Evolutionary conservation across 2,888 invertebrate genomes (phyloP), one percentile per base, ranked within the genome.

Genomic region (Dasysyrphus albostriatus): DNA sequence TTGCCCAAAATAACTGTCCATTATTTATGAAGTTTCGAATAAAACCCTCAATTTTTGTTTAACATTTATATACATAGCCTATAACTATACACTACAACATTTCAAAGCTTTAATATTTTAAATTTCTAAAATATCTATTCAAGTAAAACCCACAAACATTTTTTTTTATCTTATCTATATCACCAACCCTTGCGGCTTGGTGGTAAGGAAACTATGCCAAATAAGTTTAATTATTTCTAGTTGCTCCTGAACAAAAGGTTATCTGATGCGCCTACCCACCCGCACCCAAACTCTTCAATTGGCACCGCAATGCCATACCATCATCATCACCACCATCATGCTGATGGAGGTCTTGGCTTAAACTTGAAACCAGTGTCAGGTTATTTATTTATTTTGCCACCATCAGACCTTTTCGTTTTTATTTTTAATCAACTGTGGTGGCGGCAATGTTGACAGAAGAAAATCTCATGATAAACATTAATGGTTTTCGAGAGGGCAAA

Each of bases 401-500:
- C 58, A 58, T 1, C 39, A 39, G 59, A 63, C 63, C 44, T 63
- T 63, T 44, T 32, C 32, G 74, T 79, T 79, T 75, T 58, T 58
- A 34, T 58, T 58, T 79, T 79, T 78, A 83, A 84, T 80, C 84
- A 84, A 72, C 80, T 80, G 65, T 70, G 51, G 65, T 70, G 51
- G 58, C 58, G 63, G 37, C 56, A 63, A 70, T 44, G 80, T 72
- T 72, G 80, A 75, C 84, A 84, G 80, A 67, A 80, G 58, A 39
- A 32, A 39, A 65, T 65, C 84, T 80, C 65, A 80, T 72, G 80
- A 81, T 80, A 84, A 76, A 72, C 75, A 84, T 80, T 80, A 80
- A 80, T 84, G 80, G 32, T 6, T 81, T 83, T 83, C 59, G 72
- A 67, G 67, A 72, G 67, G 54, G 54, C 51, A 61, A 63, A 61